Conservation (phyloP, 2,888 invertebrate species). For the Stomorhina lunata region DNA sequence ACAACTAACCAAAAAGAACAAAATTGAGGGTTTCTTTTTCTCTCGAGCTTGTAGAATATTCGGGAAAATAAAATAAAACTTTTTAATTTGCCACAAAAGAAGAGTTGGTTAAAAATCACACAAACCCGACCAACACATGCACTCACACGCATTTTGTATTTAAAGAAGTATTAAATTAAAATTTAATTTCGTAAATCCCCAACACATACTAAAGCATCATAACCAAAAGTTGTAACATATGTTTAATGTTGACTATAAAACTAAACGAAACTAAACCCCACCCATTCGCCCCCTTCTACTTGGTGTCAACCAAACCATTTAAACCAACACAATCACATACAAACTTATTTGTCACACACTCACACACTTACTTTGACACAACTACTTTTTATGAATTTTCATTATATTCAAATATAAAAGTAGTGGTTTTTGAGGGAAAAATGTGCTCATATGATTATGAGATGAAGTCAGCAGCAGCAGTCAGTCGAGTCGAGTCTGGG, state of each 20-base stretch:
- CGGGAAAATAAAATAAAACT: neutral
- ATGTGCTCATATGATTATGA: slow-evolving; percentile 32
- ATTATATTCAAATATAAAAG: slow-evolving; percentile 41
- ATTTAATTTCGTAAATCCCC: slow-evolving; percentile 68
- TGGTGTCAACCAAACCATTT: neutral
- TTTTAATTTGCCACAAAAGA: slow-evolving; percentile 53
- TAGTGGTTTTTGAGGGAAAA: slow-evolving; percentile 35
- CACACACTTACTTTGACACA: slow-evolving; percentile 7
- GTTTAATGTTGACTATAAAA: slow-evolving; percentile 54
- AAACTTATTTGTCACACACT: neutral
- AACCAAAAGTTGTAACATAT: slow-evolving; percentile 52
- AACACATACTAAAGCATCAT: slow-evolving; percentile 39
- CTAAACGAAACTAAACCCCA: neutral
- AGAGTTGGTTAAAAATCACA: neutral
- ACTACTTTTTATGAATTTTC: slow-evolving; percentile 53
- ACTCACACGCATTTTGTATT: neutral
- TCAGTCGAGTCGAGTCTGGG: neutral
- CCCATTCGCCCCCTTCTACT: neutral
- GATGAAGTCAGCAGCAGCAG: neutral
- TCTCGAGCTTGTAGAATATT: neutral
- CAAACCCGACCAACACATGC: neutral
- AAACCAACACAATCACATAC: neutral
- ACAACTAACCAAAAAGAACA: neutral
- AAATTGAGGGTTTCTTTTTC: neutral
- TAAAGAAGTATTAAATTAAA: slow-evolving; percentile 63